Evolutionary conservation across 1,140 invertebrate species (phyloP), one percentile per base, ranked within the genome.

Genomic region (Micrasema longulum): DNA sequence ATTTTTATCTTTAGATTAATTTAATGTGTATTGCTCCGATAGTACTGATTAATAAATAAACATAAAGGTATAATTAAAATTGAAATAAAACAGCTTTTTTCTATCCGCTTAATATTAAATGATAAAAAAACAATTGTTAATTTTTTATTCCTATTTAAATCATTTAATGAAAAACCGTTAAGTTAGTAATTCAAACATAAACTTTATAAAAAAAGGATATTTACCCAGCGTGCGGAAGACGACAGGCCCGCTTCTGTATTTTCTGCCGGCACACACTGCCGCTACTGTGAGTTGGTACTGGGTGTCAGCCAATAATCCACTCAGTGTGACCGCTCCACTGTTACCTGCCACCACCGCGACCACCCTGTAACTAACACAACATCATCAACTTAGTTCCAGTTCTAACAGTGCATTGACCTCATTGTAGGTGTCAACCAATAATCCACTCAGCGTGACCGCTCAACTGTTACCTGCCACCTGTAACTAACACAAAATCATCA

Each of bases 311-410:
- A 91, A 87, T 55, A 95, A 84, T 35, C 91, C 89, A 77, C 89
- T 92, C 76, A 95, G 83, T 45, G 92, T 93, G 73, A 95, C 92
- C 60, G 92, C 92, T 79, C 93, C 92, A 45, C 91, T 93, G 83
- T 93, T 94, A 67, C 92, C 92, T 71, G 93, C 93, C 79, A 94
- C 92, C 79, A 93, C 89, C 85, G 91, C 88, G 83, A 94, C 92
- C 87, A 94, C 92, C 89, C 92, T 94, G 92, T 93, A 95, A 94
- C 93, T 94, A 91, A 91, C 86, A 82, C 72, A n/a, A n/a, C n/a
- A 57, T 20, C 64, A 52, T 16, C 41, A 35, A 63, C 57, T 45
- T 63, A 63, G 57, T 63, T 63, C 18, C 22, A 63, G 18, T 11
- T 43, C 57, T 45, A 16, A n/a, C 10, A 16, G 18, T 45, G 18